These are phyloP conservation scores for Andrena chrysosceles DNA, from an alignment of 2,888 invertebrate genomes.

Conservation along the genomic window DNA sequence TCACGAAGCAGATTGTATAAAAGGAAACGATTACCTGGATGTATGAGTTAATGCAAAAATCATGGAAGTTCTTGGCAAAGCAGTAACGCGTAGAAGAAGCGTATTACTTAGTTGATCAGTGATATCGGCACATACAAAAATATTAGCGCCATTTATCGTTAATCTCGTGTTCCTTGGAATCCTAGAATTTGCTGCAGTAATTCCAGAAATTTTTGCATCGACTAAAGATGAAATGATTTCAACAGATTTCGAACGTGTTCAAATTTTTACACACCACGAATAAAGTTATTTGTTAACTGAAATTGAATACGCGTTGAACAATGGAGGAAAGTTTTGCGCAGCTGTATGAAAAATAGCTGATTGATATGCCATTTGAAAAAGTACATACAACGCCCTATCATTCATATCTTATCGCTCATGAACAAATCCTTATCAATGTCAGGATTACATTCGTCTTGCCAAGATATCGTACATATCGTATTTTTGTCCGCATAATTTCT, in stretches of 20 bases:
- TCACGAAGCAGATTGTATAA: slow-evolving; percentile 10
- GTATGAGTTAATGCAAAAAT: slow-evolving; percentile 31
- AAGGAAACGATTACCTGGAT: neutral
- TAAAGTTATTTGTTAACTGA: slow-evolving; percentile 22
- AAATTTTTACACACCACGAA: slow-evolving; percentile 8
- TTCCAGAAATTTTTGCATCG: slow-evolving; percentile 9
- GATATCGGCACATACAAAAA: neutral
- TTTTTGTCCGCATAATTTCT: too few species aligned
- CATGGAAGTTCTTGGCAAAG: slow-evolving; percentile 3
- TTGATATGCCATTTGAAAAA: too few species aligned
- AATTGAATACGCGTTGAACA: neutral
- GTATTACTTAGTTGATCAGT: neutral
- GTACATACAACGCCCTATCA: neutral
- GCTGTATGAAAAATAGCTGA: neutral
- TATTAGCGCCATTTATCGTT: neutral
- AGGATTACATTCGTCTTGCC: neutral
- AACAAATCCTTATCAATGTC: neutral
- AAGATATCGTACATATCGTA: too few species aligned
- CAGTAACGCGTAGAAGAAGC: neutral
- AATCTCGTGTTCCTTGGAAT: neutral
- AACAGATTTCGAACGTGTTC: neutral
- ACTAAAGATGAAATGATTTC: neutral
- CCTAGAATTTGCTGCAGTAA: neutral
- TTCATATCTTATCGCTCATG: neutral
- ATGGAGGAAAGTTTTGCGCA: neutral